These are phyloP conservation scores for mouse (Mus musculus) DNA, from an alignment of 2,113 vertebrate genomes.

Conservation along the genomic window GRCm39 chr11:11481001-11481500, in stretches of 20 bases:
- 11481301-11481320: accelerated
- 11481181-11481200: neutral
- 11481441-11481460: neutral
- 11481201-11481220: accelerated
- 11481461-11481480: neutral
- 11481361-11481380: neutral
- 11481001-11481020: accelerated
- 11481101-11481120: accelerated
- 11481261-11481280: neutral
- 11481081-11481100: accelerated
- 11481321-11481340: neutral
- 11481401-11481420: neutral
- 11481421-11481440: neutral
- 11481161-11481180: neutral
- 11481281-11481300: accelerated
- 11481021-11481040: neutral
- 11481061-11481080: accelerated
- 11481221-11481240: accelerated
- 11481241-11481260: no score
- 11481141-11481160: neutral
- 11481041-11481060: neutral
- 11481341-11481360: no score
- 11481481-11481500: neutral
- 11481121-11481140: neutral
- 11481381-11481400: neutral